A percentile compares a stretch with the other conserved stretches of the same genome.
Conservation (phyloP, 2,113 vertebrate genomes). For the Siniperca knerii region DNA sequence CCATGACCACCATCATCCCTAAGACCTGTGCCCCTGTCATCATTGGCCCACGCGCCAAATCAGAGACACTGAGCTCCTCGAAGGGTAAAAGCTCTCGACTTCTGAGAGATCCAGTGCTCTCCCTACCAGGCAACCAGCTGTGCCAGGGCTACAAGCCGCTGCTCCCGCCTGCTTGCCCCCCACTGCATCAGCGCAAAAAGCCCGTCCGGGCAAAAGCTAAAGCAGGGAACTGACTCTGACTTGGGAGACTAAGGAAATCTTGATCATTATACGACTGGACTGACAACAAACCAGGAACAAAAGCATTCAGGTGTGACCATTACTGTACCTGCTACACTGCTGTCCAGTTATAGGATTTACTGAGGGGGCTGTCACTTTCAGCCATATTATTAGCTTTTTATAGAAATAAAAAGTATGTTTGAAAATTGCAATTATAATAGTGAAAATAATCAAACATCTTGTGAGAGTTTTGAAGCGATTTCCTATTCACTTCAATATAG, state of each 20-base stretch:
- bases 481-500: not conserved
- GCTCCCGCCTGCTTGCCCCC: slow-evolving; percentile 57
- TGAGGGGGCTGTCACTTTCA: not conserved
- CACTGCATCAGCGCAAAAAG: slow-evolving; percentile 58
- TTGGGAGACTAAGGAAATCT: not conserved
- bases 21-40: slow-evolving; percentile 74
- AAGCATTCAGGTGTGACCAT: not conserved
- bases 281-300: not conserved
- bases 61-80: slow-evolving; percentile 74
- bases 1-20: slow-evolving; percentile 83
- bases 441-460: slow-evolving; percentile 44
- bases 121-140: slow-evolving; percentile 29
- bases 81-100: slow-evolving; percentile 34
- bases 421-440: not conserved
- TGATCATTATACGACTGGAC: not conserved
- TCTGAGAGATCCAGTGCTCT: slow-evolving; percentile 46
- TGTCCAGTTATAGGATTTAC: not conserved
- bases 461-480: not conserved
- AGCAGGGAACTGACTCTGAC: slow-evolving; percentile 42
- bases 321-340: not conserved
- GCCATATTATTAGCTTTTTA: not conserved
- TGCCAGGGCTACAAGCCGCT: slow-evolving; percentile 55
- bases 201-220: slow-evolving; percentile 48
- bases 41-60: slow-evolving; percentile 81
- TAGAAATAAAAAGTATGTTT: not conserved